These are phyloP conservation scores for Mionectes macconnelli DNA, from an alignment of 2,113 vertebrate genomes.

Conservation along the genomic window DNA sequence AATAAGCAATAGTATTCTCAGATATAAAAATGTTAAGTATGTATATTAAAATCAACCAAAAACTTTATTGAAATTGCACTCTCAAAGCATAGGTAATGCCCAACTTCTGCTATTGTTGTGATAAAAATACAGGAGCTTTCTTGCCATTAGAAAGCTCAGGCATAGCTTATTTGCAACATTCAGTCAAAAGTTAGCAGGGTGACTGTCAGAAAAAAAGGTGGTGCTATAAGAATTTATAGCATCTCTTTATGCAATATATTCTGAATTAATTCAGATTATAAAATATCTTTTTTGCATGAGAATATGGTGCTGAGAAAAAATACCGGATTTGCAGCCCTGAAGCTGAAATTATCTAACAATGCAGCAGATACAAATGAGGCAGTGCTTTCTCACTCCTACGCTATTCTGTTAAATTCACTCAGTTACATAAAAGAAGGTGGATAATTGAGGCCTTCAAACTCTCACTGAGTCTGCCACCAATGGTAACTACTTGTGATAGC, in stretches of 20 bases:
- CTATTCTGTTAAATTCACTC: conserved; percentile 19
- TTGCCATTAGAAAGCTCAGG: background rate
- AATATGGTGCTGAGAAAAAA: background rate
- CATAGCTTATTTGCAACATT: background rate
- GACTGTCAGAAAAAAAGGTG: background rate
- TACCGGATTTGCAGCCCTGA: background rate
- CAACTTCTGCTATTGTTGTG: background rate
- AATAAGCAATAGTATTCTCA: background rate
- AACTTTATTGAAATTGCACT: background rate
- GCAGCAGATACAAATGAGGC: conserved; percentile 35
- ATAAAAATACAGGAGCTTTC: background rate
- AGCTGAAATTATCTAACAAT: conserved; percentile 41
- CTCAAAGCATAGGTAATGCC: background rate
- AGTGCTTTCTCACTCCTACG: conserved; percentile 30
- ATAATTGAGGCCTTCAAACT: conserved; percentile 52
- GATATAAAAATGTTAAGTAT: background rate
- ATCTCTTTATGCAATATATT: background rate
- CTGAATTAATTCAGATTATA: conserved; percentile 28
- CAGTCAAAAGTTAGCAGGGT: background rate
- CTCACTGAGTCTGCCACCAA: conserved; percentile 1
- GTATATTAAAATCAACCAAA: background rate
- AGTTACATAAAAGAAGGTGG: conserved; percentile 55
- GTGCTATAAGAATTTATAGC: background rate
- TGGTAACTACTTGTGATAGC: background rate
- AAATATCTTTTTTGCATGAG: background rate